Evolutionary conservation across 2,797 vertebrate genomes (phyloP), one percentile per base, ranked within the genome.

Genomic region (Acipenser ruthenus): DNA sequence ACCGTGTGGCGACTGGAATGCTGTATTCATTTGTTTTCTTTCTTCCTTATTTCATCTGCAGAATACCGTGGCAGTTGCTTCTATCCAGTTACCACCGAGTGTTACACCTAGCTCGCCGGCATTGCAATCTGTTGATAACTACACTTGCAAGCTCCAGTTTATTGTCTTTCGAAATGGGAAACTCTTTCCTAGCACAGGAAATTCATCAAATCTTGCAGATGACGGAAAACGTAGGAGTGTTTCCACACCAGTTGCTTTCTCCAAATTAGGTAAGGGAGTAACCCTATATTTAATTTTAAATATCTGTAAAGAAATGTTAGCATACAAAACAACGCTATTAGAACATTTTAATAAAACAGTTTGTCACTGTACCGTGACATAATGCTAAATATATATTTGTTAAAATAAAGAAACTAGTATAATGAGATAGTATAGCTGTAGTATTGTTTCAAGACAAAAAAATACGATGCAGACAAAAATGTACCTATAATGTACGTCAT

Each of bases 91-190:
- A 82, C 93, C 93, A 82, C 91, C 87, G 89, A 90, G 92, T 88
- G 91, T 79, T 84, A 81, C 91, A 84, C 80, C 86, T 86, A 74
- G 78, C 83, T 90, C 92, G 82, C 88, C 93, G 84, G 86, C 84
- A 84, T 78, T 89, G 85, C 94, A 91, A 93, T 94, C 94, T 95
- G 95, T 95, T 93, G 94, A 94, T 91, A 93, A 93, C 92, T 92
- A 93, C 83, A 88, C 92, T 86, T 89, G 89, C 91, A 89, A 79
- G 90, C 93, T 94, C 80, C 92, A 93, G 89, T 87, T 96, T 74
- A 86, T 92, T 77, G 89, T 92, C 80, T 92, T 94, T 86, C 87
- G 90, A 86, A 91, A 97, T 93, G 94, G 94, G 77, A 93, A 93
- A 90, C 94, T 90, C 86, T 92, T 93, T 78, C 93, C 92, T 50